Conservation (phyloP, 2,113 vertebrate species). For the Siphamia tubifer region DNA sequence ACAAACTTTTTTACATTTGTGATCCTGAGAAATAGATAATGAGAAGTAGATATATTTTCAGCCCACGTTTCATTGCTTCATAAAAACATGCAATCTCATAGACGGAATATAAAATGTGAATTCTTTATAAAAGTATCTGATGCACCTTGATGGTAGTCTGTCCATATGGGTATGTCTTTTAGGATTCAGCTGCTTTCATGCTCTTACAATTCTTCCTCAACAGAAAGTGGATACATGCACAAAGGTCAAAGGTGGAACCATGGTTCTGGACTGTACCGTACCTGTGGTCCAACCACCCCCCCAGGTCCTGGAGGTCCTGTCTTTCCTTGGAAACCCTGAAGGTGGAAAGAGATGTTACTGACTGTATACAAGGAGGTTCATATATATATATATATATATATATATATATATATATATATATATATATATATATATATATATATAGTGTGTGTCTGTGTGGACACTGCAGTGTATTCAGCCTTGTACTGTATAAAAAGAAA, state of each 20-base stretch:
- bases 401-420: too few species aligned
- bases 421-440: too few species aligned
- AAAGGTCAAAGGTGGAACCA: background rate
- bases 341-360: conserved; percentile 34
- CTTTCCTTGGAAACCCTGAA: conserved; percentile 98
- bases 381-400: too few species aligned
- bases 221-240: background rate
- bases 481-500: background rate
- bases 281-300: conserved; percentile 97
- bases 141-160: background rate
- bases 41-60: background rate
- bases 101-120: background rate
- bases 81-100: background rate
- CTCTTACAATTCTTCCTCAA: background rate
- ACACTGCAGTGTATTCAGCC: background rate
- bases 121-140: background rate
- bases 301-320: conserved; percentile 97
- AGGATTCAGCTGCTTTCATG: background rate
- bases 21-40: background rate
- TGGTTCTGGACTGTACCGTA: conserved; percentile 44
- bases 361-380: too few species aligned
- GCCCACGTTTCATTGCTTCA: background rate
- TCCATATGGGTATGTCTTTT: background rate
- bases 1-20: background rate
- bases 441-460: too few species aligned